Base-by-base conservation (phyloP, 2,113 vertebrate species). In the Rousettus leschenaultii region DNA sequence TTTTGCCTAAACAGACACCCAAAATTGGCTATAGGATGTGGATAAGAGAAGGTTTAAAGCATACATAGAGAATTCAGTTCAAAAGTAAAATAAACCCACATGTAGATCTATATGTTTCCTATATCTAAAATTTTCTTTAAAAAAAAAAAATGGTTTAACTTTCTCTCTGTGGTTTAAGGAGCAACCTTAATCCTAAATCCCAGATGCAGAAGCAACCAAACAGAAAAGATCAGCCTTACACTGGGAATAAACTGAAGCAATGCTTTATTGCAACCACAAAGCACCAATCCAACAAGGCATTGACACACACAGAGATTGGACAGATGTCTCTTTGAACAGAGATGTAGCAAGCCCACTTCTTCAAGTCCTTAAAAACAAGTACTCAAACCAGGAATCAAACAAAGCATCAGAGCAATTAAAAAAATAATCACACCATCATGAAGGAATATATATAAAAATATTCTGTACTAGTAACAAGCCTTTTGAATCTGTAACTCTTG, bases 311-410 rank as follows among this genome's bases (percentile, higher is more conserved):
- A 98, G 97, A 97, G 94, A 95, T 92, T 98, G 91, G 98, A 98
- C 95, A 96, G 97, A 95, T 97, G 97, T 98, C 98, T 98, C 98
- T 98, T 98, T 98, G 97, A 98, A 98, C 98, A 98, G 98, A 98
- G 98, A 98, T 98, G 92, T 97, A 96, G 97, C 57, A 66, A 98
- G 96, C 97, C 95, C 97, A 95, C 80, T 95, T 98, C 96, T 98
- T 98, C 97, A 98, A 93, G 86, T 97, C 98, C 88, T 97, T 96
- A 91, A 98, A 98, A 98, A 98, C 97, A 98, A 96, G 73, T 97
- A 97, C 94, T 97, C 91, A 96, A 98, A 98, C 87, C 5, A 53
- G 96, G 93, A 97, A 95, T 92, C 80, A 97, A 97, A 91, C 96
- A 97, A 98, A 98, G 80, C 95, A 97, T 95, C 70, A 43, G 97